A percentile compares a stretch with the other conserved stretches of the same genome.
Conservation (phyloP, 1,140 invertebrate genomes). For the Phenacoccus solenopsis region DNA sequence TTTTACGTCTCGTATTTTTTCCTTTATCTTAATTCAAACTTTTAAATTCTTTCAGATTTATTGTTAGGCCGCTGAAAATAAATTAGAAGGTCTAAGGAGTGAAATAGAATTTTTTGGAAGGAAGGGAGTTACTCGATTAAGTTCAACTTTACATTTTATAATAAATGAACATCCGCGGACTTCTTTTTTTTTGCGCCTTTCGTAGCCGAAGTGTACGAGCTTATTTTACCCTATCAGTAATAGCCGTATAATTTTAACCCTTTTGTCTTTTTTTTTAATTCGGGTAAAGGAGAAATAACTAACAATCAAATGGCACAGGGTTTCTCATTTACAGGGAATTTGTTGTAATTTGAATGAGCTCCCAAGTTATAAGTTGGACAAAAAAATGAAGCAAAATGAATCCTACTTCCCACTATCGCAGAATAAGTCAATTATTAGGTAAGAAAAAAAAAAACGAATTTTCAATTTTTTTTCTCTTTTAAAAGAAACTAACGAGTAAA, state of each 20-base stretch:
- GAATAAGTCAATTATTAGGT: too few relatives aligned
- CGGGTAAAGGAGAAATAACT: constrained; percentile 4
- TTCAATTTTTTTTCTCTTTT: too few relatives aligned
- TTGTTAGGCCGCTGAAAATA: constrained; percentile 16
- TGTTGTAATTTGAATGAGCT: not conserved
- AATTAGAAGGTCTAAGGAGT: constrained; percentile 5
- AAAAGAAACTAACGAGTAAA: too few relatives aligned
- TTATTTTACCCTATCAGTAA: constrained; percentile 10
- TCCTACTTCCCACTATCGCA: too few relatives aligned
- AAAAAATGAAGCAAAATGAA: not conserved
- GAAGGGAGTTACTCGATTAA: constrained; percentile 14
- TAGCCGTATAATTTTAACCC: constrained; percentile 17
- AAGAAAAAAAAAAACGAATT: too few relatives aligned
- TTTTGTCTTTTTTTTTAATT: constrained; percentile 13
- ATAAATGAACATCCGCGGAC: constrained; percentile 8
- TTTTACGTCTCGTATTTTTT: constrained; percentile 13
- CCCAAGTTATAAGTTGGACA: not conserved
- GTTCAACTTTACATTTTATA: constrained; percentile 12
- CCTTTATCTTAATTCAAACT: constrained; percentile 17
- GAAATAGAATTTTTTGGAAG: constrained; percentile 12
- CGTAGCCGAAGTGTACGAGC: not conserved
- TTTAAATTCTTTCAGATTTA: constrained; percentile 18
- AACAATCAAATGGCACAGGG: constrained; percentile 10
- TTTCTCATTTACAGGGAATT: not conserved
- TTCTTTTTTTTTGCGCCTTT: not conserved